Evolutionary conservation across 2,888 invertebrate species (phyloP).

Genomic region (Julus scandinavius): DNA sequence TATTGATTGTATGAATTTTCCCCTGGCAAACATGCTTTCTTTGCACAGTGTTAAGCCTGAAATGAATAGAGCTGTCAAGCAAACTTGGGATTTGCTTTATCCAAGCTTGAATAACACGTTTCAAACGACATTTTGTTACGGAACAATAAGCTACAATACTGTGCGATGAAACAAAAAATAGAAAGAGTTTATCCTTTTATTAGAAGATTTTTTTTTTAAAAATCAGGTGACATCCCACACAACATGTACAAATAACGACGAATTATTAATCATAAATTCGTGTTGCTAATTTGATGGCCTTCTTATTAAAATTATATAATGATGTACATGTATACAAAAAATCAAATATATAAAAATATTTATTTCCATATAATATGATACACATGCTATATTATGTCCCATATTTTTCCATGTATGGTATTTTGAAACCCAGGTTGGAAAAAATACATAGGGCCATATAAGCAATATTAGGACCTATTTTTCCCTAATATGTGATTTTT

Average conservation of each 20-base stretch:
- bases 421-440: too few relatives aligned
- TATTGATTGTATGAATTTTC: neutral
- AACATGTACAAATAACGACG: neutral
- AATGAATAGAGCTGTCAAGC: constrained; percentile 49
- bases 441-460: too few relatives aligned
- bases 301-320: too few relatives aligned
- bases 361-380: too few relatives aligned
- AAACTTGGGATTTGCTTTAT: neutral
- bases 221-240: neutral
- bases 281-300: too few relatives aligned
- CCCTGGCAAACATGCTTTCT: neutral
- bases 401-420: too few relatives aligned
- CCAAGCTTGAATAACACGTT: neutral
- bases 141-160: neutral
- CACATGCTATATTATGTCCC: too few relatives aligned
- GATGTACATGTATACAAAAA: too few relatives aligned
- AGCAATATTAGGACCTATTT: too few relatives aligned
- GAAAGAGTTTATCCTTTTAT: neutral
- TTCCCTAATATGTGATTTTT: too few relatives aligned
- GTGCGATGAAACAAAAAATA: neutral
- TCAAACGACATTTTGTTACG: constrained; percentile 3
- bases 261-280: too few relatives aligned
- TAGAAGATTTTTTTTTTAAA: neutral
- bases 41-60: neutral
- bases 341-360: too few relatives aligned